These are phyloP conservation scores for Cyrtodaria siliqua DNA, from an alignment of 2,888 invertebrate species.

Conservation along the genomic window DNA sequence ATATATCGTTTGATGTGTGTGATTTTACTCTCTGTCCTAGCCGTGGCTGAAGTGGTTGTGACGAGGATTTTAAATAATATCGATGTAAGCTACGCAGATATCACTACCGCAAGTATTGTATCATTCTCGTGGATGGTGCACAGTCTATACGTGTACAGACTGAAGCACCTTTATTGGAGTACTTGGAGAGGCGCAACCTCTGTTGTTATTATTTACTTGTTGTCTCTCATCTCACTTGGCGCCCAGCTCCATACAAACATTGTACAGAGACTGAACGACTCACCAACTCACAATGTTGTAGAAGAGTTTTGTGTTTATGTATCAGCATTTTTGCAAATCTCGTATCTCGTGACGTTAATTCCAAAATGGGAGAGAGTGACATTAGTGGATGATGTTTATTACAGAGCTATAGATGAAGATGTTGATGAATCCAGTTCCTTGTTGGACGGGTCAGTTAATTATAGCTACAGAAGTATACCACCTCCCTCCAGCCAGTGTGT, in stretches of 20 bases:
- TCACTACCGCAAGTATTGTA: conserved; percentile 90
- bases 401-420: conserved; percentile 65
- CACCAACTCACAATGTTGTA: conserved; percentile 60
- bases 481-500: conserved; percentile 22
- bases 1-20: conserved; percentile 86
- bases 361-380: conserved; percentile 86
- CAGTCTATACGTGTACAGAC: conserved; percentile 90
- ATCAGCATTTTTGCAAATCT: conserved; percentile 87
- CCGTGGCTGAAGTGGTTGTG: conserved; percentile 89
- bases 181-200: conserved; percentile 90
- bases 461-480: conserved; percentile 60
- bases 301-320: conserved; percentile 77
- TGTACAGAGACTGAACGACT: conserved; percentile 62
- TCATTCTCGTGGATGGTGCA: conserved; percentile 94
- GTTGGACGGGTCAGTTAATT: conserved; percentile 44
- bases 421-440: conserved; percentile 71
- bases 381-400: conserved; percentile 58
- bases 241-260: conserved; percentile 91
- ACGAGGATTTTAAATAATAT: conserved; percentile 79
- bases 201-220: conserved; percentile 90
- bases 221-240: conserved; percentile 90
- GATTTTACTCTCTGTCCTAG: conserved; percentile 89
- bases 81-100: conserved; percentile 88
- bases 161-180: conserved; percentile 87
- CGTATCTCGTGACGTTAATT: conserved; percentile 91